Evolutionary conservation across 1,140 invertebrate genomes (phyloP), one percentile per base, ranked within the genome.

Genomic region (Zelostemma sp.): DNA sequence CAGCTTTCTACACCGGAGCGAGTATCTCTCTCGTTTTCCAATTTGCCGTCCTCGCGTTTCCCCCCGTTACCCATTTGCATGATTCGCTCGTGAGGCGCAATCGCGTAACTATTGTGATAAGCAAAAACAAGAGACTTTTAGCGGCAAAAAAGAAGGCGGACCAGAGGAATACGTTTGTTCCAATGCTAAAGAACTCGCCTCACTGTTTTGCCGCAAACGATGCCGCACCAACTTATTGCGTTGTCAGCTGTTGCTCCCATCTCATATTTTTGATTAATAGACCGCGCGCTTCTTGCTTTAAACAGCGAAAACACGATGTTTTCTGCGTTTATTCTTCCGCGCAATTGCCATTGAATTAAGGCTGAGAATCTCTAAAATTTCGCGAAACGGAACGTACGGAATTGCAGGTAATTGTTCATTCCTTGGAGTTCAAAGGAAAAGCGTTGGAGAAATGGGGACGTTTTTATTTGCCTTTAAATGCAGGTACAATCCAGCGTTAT

Each of bases 401-500:
- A n/a, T n/a, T n/a, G n/a, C n/a, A n/a, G n/a, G n/a, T n/a, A n/a
- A n/a, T n/a, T n/a, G n/a, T n/a, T n/a, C n/a, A n/a, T n/a, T n/a
- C n/a, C n/a, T n/a, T n/a, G n/a, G n/a, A n/a, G n/a, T n/a, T n/a
- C n/a, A n/a, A n/a, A n/a, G n/a, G n/a, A n/a, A n/a, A n/a, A n/a
- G n/a, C n/a, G n/a, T n/a, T n/a, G n/a, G n/a, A n/a, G n/a, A n/a
- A n/a, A n/a, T n/a, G n/a, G n/a, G n/a, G n/a, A n/a, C n/a, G 50
- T 70, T 64, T 70, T 70, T 61, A 45, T 46, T 51, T 47, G 53
- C 66, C 28, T 65, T 66, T 59, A 63, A 67, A 72, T 58, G 41
- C 58, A 59, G 59, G 55, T 60, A 64, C 54, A 63, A 62, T 53
- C 63, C 50, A 47, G 11, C 40, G 53, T 28, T 49, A 60, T 72